phyloP scores from a whole-genome alignment of 2,113 vertebrate genomes.

The Cavia porcellus region DNA sequence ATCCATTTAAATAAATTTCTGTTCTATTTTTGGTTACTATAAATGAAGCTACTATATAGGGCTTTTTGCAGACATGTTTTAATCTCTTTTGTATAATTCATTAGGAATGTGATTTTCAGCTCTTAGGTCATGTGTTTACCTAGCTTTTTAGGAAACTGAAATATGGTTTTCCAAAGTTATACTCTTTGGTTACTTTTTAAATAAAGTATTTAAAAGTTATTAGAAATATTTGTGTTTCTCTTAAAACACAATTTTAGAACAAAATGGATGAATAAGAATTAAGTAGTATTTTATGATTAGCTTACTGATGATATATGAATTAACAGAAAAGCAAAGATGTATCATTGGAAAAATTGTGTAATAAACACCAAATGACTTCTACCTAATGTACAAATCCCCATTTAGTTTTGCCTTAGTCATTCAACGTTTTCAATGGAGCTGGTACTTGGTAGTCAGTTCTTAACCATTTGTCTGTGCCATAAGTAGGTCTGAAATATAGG shows the following conservation, averaged over 20 bases:
- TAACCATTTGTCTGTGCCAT: background rate
- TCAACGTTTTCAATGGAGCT: background rate
- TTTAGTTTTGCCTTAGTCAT: background rate
- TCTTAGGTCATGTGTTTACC: background rate
- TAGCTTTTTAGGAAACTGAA: background rate
- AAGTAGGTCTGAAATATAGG: background rate
- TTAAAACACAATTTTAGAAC: background rate
- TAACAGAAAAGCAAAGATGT: background rate
- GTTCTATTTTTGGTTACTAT: background rate
- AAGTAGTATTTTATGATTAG: background rate
- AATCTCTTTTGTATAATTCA: background rate
- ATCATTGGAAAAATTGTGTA: background rate
- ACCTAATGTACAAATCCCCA: background rate
- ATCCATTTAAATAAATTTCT: background rate
- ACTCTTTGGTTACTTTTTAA: background rate
- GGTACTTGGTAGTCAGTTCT: background rate
- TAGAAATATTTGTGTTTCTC: background rate
- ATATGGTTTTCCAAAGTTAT: background rate
- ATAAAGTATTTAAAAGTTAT: background rate
- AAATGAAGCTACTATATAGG: background rate
- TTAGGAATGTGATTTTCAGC: background rate
- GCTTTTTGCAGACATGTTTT: background rate
- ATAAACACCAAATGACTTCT: background rate
- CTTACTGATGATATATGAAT: background rate
- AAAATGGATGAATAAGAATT: constrained; percentile 11